phyloP scores from a whole-genome alignment of 2,797 vertebrate genomes.

The Knipowitschia caucasica region DNA sequence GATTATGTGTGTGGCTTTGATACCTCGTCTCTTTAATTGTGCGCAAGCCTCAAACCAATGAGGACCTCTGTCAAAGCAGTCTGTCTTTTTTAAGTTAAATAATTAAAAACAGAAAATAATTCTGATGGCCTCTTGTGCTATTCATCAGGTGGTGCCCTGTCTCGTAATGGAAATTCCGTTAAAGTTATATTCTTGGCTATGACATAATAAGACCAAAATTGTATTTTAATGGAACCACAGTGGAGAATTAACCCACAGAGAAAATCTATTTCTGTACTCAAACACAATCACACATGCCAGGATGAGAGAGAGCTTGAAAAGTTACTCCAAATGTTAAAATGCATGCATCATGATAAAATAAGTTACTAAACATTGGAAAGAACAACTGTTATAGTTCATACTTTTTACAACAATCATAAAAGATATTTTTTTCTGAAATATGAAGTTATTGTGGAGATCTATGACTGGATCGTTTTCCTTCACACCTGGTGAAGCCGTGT shows the following conservation, averaged over 20 bases:
- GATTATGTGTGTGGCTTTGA: slow-evolving; percentile 42
- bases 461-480: slow-evolving; percentile 6
- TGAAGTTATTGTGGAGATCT: background rate
- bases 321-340: too few species aligned
- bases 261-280: too few species aligned
- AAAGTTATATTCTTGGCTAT: background rate
- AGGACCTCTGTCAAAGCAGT: background rate
- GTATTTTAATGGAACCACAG: too few species aligned
- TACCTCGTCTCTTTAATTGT: slow-evolving; percentile 52
- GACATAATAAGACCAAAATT: background rate
- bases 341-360: background rate
- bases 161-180: background rate
- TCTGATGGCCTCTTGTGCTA: background rate
- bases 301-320: too few species aligned
- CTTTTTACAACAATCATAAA: background rate
- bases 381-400: background rate
- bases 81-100: background rate
- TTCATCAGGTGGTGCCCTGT: background rate
- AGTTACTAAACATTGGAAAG: background rate
- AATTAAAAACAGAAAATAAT: background rate
- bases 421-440: background rate
- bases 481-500: slow-evolving; percentile 47
- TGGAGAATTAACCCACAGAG: too few species aligned
- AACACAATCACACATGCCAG: too few species aligned
- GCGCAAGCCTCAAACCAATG: slow-evolving; percentile 4